Conservation (phyloP, 1,140 invertebrate species). For the Drosophila trapezifrons region DNA sequence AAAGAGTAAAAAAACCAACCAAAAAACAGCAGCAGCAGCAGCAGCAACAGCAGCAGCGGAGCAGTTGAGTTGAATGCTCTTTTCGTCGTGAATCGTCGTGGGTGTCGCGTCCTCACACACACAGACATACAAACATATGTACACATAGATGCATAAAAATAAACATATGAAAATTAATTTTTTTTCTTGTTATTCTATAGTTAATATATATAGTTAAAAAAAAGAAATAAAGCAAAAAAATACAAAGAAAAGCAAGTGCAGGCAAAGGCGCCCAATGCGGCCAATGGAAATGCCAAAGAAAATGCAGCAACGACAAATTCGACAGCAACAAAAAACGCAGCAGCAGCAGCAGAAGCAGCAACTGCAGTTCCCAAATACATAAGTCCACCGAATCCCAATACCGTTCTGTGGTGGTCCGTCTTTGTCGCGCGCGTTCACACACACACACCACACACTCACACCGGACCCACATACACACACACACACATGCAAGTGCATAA, state of each 20-base stretch:
- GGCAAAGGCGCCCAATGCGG: conserved; percentile 49
- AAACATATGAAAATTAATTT: conserved; percentile 37
- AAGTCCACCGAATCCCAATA: conserved; percentile 36
- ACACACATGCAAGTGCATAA: conserved; percentile 68
- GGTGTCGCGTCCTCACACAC: conserved; percentile 28
- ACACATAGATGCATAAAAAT: conserved; percentile 46
- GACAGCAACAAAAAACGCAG: conserved; percentile 22
- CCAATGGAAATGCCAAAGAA: conserved; percentile 54
- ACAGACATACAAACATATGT: conserved; percentile 7
- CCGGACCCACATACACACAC: background rate
- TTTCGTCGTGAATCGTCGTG: conserved; percentile 31
- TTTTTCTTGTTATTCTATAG: conserved; percentile 65
- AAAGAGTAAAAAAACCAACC: conserved; percentile 25
- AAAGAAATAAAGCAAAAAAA: conserved; percentile 11
- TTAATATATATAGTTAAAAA: conserved; percentile 48
- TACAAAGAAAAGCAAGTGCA: conserved; percentile 42
- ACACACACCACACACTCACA: conserved; percentile 9
- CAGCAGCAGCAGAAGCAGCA: conserved; percentile 20
- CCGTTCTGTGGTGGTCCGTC: conserved; percentile 17
- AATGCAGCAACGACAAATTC: conserved; percentile 50
- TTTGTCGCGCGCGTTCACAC: conserved; percentile 37
- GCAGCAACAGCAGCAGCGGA: background rate
- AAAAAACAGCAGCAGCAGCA: conserved; percentile 4
- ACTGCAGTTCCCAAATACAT: conserved; percentile 47
- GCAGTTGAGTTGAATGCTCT: conserved; percentile 40